A percentile compares a stretch with the other conserved stretches of the same genome.
Evolutionary conservation across 2,797 vertebrate genomes (phyloP).

Genomic region (Morus bassanus): DNA sequence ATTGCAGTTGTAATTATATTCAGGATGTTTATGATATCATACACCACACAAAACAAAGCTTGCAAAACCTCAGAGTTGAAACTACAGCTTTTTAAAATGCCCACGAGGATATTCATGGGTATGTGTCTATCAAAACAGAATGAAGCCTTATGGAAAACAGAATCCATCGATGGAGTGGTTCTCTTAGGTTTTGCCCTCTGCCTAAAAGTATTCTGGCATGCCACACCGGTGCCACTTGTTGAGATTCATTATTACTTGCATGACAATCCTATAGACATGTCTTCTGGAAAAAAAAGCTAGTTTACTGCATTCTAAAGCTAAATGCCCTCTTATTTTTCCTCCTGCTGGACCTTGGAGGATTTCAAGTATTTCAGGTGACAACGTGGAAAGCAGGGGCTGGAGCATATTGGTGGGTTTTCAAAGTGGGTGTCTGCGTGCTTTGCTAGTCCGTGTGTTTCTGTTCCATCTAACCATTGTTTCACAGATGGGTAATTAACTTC

Average conservation of each 20-base stretch:
- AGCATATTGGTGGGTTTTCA: not conserved
- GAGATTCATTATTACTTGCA: not conserved
- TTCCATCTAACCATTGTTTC: not conserved
- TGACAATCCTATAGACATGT: not conserved
- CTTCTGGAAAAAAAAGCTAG: not conserved
- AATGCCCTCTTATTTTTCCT: not conserved
- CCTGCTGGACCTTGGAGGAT: not conserved
- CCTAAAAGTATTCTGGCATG: not conserved
- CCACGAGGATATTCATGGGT: not conserved
- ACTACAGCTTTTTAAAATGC: conserved; percentile 42
- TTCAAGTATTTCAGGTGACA: not conserved
- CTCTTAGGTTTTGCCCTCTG: not conserved
- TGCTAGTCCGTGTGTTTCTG: not conserved
- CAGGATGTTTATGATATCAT: conserved; percentile 25
- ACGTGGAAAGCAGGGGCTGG: not conserved
- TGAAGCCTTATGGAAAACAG: conserved; percentile 1
- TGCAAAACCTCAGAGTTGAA: conserved; percentile 31
- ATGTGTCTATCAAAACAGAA: conserved; percentile 29
- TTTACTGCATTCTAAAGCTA: not conserved
- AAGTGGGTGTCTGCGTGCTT: not conserved
- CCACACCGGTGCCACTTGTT: accelerated
- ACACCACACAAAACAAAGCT: conserved; percentile 35
- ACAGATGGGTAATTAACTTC: not conserved
- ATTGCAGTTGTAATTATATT: conserved; percentile 34
- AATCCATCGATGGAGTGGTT: not conserved